phyloP scores from a whole-genome alignment of 2,888 invertebrate genomes.

The Tolmerus cingulatus region DNA sequence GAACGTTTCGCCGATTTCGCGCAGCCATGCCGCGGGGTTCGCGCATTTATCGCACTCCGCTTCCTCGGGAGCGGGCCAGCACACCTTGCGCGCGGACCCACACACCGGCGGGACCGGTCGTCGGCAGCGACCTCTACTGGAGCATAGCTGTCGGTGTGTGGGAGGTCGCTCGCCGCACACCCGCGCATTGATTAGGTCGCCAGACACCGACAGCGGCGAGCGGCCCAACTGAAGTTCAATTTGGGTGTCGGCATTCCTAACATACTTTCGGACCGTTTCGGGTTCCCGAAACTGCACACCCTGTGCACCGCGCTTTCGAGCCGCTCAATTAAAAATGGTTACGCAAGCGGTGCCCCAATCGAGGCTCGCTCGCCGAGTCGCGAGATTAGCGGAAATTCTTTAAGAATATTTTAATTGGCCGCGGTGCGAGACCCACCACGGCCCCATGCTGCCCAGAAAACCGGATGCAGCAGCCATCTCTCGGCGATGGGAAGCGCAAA shows the following conservation, averaged over 20 bases:
- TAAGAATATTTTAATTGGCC: slow-evolving; percentile 13
- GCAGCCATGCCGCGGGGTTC: neutral
- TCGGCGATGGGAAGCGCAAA: neutral
- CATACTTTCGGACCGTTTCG: slow-evolving; percentile 15
- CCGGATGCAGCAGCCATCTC: slow-evolving; percentile 17
- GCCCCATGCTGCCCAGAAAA: neutral
- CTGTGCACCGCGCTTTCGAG: neutral
- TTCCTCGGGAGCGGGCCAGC: neutral
- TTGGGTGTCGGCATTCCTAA: slow-evolving; percentile 34
- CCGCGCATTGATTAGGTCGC: slow-evolving; percentile 31
- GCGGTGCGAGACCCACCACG: neutral
- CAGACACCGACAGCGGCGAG: neutral
- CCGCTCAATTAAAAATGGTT: slow-evolving; percentile 21
- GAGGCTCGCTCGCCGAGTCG: neutral
- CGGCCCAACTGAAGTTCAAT: slow-evolving; percentile 3
- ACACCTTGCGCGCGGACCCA: neutral
- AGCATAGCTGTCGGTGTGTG: neutral
- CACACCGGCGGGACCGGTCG: neutral
- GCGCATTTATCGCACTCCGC: neutral
- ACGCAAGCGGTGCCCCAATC: neutral
- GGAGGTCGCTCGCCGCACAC: neutral
- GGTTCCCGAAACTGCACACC: neutral
- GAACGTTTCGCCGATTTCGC: neutral
- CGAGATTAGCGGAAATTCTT: slow-evolving; percentile 1
- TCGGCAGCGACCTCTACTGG: neutral